Percentiles rank a stretch among this genome's conserved stretches.
phyloP scores from a whole-genome alignment of 2,888 invertebrate genomes.

The Atherix ibis region DNA sequence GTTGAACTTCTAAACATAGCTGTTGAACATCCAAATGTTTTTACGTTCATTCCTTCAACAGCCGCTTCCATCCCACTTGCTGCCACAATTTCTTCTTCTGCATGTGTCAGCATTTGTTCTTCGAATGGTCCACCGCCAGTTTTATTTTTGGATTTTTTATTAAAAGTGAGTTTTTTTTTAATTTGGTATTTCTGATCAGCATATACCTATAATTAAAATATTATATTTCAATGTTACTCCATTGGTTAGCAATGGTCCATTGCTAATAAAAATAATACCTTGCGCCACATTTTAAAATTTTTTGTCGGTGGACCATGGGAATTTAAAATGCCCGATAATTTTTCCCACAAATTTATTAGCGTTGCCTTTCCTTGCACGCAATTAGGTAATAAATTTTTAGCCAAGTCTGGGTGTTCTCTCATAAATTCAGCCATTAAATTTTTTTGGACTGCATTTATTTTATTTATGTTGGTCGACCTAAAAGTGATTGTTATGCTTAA shows the following conservation, averaged over 20 bases:
- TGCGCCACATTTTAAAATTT: background rate
- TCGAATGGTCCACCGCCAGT: slow-evolving; percentile 10
- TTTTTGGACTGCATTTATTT: background rate
- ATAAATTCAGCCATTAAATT: background rate
- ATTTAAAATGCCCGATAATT: background rate
- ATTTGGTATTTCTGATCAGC: slow-evolving; percentile 10
- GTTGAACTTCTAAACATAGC: no score
- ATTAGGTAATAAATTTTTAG: background rate
- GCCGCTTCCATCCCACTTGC: slow-evolving; percentile 7
- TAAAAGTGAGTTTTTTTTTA: slow-evolving; percentile 10
- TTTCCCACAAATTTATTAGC: background rate
- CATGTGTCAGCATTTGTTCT: slow-evolving; percentile 6
- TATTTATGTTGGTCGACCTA: background rate
- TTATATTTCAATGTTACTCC: background rate
- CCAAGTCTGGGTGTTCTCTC: background rate
- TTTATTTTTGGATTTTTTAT: slow-evolving; percentile 8
- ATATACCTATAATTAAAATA: slow-evolving; percentile 6
- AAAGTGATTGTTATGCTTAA: background rate
- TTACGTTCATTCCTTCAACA: background rate
- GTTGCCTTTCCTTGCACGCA: background rate
- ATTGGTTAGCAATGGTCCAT: background rate
- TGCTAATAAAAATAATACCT: background rate
- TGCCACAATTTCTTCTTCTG: slow-evolving; percentile 11
- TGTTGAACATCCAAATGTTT: background rate
- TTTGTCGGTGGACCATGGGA: background rate